Conservation (phyloP, 2,888 invertebrate genomes). For the Nymphalis c-album region DNA sequence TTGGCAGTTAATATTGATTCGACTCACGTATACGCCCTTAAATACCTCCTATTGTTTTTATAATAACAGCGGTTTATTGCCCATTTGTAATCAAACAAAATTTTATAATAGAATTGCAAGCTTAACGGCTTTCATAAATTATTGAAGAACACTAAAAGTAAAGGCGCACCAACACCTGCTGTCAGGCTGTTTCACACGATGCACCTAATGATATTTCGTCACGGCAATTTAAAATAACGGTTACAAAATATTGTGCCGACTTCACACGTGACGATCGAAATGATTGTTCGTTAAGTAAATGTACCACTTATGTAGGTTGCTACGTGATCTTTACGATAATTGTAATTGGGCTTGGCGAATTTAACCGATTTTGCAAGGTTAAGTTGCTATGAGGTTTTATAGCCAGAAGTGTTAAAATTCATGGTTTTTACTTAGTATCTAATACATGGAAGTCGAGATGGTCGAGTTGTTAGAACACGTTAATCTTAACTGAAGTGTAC, state of each 20-base stretch:
- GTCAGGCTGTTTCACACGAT: conserved; percentile 34
- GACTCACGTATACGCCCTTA: too few species aligned
- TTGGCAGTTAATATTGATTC: too few species aligned
- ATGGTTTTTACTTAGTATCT: too few species aligned
- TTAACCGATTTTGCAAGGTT: conserved; percentile 20
- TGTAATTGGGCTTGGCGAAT: conserved; percentile 32
- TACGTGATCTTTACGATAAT: conserved; percentile 31
- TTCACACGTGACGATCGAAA: conserved; percentile 30
- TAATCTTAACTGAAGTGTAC: too few species aligned
- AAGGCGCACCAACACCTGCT: not conserved
- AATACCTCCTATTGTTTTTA: too few species aligned
- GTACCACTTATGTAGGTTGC: conserved; percentile 24
- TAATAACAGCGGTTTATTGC: too few species aligned
- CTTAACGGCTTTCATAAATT: not conserved
- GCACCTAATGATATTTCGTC: conserved; percentile 34
- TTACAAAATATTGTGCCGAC: conserved; percentile 35
- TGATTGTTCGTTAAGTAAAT: conserved; percentile 34
- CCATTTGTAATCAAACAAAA: too few species aligned
- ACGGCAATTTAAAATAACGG: conserved; percentile 32
- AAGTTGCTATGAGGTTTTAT: not conserved
- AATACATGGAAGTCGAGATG: too few species aligned
- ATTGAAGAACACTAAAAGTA: not conserved
- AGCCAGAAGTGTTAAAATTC: too few species aligned
- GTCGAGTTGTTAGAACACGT: too few species aligned
- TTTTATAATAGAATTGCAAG: too few species aligned